Base-by-base conservation (phyloP, 2,888 invertebrate genomes). In the Stegophylla sp. region DNA sequence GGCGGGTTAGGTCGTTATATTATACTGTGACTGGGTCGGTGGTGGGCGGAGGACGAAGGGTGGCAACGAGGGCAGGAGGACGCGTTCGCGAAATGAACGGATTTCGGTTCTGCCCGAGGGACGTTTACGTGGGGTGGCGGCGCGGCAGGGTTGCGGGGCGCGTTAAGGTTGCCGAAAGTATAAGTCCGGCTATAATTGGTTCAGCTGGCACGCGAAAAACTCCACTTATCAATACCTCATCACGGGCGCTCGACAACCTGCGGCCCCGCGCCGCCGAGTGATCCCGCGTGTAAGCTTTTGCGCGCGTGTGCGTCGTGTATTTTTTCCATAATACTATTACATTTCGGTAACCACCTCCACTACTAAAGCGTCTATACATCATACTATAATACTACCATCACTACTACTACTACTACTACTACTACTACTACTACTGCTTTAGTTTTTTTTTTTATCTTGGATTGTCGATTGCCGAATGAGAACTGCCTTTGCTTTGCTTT, bases 171-270 rank as follows among this genome's bases (percentile, higher is more conserved):
- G 79, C 61, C 43, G 67, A 79, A 79, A 79, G 61, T 79, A 48
- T 79, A 79, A 79, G 79, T 79, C 79, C 79, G 56, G 67, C 67
- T 79, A 61, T 79, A 79, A 79, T 79, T 79, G 79, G 79, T 79
- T 79, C 79, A 79, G 79, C 79, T 79, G 79, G 79, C 79, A 71
- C 26, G 45, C 63, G 79, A 79, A 79, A 79, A 79, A 79, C 79
- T 71, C 79, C 79, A 41, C 79, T 79, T 79, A 79, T 79, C 79
- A 79, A 79, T 79, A 79, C 56, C 79, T 79, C 79, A 61, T 79
- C 79, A 71, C 61, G 41, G n/a, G 23, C 48, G 0, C 51, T 63
- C 61, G 79, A 79, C 79, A 79, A 79, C 79, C 79, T 79, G 79
- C 79, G 77, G 45, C 79, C 79, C 79, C 9, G 66, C 15, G 15